Evolutionary conservation across 2,888 invertebrate genomes (phyloP).

Genomic region (Ectemnius cavifrons): DNA sequence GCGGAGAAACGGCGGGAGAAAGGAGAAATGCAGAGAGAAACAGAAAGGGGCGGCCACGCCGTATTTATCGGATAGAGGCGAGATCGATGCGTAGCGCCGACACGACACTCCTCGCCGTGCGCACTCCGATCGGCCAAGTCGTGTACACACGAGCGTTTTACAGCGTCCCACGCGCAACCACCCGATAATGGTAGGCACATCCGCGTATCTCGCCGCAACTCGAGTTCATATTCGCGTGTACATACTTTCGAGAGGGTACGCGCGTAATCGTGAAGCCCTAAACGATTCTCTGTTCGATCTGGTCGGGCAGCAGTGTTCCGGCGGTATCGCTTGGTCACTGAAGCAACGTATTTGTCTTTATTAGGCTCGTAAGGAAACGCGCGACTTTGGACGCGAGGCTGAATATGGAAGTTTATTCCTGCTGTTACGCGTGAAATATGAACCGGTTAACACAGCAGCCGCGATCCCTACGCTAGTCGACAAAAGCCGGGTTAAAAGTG

Average conservation of each 20-base stretch:
- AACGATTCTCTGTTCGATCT: slow-evolving; percentile 57
- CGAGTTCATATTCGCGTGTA: slow-evolving; percentile 36
- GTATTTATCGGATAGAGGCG: slow-evolving; percentile 62
- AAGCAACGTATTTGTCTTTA: slow-evolving; percentile 54
- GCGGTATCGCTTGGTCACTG: slow-evolving; percentile 50
- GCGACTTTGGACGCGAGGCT: slow-evolving; percentile 34
- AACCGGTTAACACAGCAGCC: slow-evolving; percentile 32
- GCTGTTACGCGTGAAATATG: slow-evolving; percentile 41
- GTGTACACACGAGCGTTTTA: slow-evolving; percentile 28
- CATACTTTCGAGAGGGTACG: slow-evolving; percentile 31
- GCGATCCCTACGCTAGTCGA: slow-evolving; percentile 3
- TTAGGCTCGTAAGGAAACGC: slow-evolving; percentile 55
- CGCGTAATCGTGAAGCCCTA: slow-evolving; percentile 55
- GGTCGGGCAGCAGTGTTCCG: slow-evolving; percentile 27
- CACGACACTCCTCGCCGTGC: slow-evolving; percentile 46
- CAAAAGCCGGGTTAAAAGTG: background rate
- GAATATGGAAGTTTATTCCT: slow-evolving; percentile 50
- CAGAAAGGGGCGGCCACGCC: slow-evolving; percentile 23
- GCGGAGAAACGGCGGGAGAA: slow-evolving; percentile 11
- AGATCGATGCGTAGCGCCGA: slow-evolving; percentile 63
- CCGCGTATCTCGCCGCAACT: slow-evolving; percentile 56
- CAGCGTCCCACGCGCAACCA: slow-evolving; percentile 55
- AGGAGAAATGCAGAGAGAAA: slow-evolving; percentile 22
- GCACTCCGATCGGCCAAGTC: background rate
- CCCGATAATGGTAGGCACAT: slow-evolving; percentile 57